phyloP scores from a whole-genome alignment of 2,113 vertebrate genomes.

The Daphoenositta chrysoptera region DNA sequence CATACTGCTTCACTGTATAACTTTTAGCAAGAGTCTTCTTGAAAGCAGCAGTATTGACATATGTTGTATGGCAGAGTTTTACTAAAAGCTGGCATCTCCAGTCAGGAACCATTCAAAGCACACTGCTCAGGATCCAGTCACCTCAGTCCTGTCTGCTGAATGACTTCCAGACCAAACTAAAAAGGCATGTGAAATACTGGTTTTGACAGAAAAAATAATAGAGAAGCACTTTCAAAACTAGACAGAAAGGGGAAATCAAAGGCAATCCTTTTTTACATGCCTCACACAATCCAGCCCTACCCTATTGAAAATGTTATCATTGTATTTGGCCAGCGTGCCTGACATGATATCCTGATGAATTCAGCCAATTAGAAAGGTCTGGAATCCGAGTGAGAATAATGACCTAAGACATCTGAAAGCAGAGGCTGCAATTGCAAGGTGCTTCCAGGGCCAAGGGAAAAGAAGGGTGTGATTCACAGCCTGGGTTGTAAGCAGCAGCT shows the following conservation, averaged over 20 bases:
- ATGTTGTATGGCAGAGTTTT: neutral
- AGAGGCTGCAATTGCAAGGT: neutral
- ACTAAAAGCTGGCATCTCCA: neutral
- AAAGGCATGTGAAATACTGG: neutral
- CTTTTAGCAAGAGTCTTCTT: neutral
- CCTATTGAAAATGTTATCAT: neutral
- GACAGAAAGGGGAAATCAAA: neutral
- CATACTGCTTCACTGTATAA: constrained; percentile 11
- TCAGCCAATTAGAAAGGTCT: neutral
- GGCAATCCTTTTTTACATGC: neutral
- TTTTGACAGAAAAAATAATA: neutral
- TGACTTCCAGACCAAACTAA: neutral
- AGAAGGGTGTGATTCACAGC: neutral
- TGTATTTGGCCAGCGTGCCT: neutral
- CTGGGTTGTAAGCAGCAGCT: neutral
- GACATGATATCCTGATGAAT: neutral
- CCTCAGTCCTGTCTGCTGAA: neutral
- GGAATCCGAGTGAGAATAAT: neutral
- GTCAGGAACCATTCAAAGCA: neutral
- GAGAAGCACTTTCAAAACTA: neutral
- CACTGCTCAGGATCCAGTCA: neutral
- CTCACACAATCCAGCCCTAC: neutral
- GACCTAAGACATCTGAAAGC: neutral
- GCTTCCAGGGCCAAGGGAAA: neutral
- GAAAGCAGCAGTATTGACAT: constrained; percentile 17